These are phyloP conservation scores for Unio pictorum DNA, from an alignment of 2,888 invertebrate species.

Conservation along the genomic window DNA sequence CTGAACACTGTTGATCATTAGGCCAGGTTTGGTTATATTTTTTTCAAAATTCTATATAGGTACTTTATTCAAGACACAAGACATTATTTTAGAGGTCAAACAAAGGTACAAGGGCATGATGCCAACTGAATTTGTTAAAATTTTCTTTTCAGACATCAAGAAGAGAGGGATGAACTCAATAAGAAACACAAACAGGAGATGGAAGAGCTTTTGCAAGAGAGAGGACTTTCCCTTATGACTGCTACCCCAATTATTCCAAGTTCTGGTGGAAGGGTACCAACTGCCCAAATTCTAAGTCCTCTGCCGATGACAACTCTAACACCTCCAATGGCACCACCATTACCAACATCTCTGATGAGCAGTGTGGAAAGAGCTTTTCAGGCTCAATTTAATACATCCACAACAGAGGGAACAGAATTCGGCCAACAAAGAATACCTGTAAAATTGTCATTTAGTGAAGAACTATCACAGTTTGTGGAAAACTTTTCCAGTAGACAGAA, in stretches of 20 bases:
- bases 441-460: constrained; percentile 28
- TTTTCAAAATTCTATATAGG: too few species aligned
- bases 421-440: constrained; percentile 21
- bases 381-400: not conserved
- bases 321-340: constrained; percentile 35
- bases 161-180: constrained; percentile 44
- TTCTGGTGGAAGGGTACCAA: constrained; percentile 18
- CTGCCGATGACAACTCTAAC: constrained; percentile 30
- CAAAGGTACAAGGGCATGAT: too few species aligned
- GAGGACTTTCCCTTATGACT: constrained; percentile 37
- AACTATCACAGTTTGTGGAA: constrained; percentile 22
- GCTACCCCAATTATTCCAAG: constrained; percentile 30
- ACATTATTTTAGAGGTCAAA: too few species aligned
- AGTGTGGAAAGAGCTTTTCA: too few species aligned
- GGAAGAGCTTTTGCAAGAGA: constrained; percentile 41
- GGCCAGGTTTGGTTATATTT: too few species aligned
- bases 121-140: too few species aligned
- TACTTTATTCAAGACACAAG: too few species aligned
- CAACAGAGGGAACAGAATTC: constrained; percentile 20
- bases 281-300: constrained; percentile 44
- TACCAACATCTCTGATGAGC: constrained; percentile 33
- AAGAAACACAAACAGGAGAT: constrained; percentile 47
- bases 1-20: too few species aligned
- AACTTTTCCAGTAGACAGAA: constrained; percentile 15
- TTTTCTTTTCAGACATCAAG: constrained; percentile 45